phyloP scores from a whole-genome alignment of 2,888 invertebrate species.

The Caenorhabditis sp. region DNA sequence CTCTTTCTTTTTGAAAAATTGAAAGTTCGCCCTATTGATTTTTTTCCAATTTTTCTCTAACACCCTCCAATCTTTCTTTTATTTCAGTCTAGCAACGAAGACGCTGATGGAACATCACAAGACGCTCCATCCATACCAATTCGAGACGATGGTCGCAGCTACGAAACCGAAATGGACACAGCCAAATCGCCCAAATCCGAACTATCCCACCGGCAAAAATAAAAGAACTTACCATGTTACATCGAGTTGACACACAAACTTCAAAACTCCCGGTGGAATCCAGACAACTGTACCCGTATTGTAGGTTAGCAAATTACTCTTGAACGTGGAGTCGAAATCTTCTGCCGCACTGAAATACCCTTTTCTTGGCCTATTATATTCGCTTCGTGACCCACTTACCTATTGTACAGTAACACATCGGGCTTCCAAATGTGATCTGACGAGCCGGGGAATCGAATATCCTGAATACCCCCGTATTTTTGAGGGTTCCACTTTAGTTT shows the following conservation, averaged over 20 bases:
- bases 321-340: conserved; percentile 61
- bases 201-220: not conserved
- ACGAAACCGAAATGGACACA: not conserved
- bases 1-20: too few species aligned
- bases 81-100: too few species aligned
- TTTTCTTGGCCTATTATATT: too few species aligned
- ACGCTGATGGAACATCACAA: too few species aligned
- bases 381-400: too few species aligned
- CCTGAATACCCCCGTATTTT: conserved; percentile 61
- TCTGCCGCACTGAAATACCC: conserved; percentile 55
- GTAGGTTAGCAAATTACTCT: conserved; percentile 60
- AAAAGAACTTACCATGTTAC: conserved; percentile 35
- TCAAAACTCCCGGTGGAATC: conserved; percentile 65
- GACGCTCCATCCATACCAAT: too few species aligned
- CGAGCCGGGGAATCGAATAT: conserved; percentile 63
- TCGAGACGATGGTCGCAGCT: too few species aligned
- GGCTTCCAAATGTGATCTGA: conserved; percentile 86
- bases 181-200: not conserved
- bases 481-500: conserved; percentile 63
- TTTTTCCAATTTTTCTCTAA: too few species aligned
- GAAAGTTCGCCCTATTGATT: too few species aligned
- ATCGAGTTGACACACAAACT: conserved; percentile 57
- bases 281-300: conserved; percentile 59
- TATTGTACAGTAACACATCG: conserved; percentile 61
- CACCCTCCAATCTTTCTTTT: too few species aligned